Base-by-base conservation (phyloP, 37 sponge, comb jelly and placozoan genomes). In the Ephydatia muelleri region DNA sequence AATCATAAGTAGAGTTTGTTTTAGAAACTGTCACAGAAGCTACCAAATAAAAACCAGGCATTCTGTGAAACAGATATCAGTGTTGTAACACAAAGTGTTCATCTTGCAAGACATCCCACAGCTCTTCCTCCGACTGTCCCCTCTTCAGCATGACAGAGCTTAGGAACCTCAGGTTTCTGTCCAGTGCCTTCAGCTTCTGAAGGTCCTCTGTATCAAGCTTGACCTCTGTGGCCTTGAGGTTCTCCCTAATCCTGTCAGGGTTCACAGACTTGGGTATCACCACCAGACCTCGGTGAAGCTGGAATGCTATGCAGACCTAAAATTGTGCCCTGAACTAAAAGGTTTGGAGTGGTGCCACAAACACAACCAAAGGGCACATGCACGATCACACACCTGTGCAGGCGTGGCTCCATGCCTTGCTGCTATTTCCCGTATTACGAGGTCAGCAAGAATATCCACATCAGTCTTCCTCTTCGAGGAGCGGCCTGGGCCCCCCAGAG, bases 261-360 rank as follows among this genome's bases (percentile, higher is more conserved):
- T 49, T 97, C 40, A 89, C 90, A 37, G 95, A 89, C 83, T 97
- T 97, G 69, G 97, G 90, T 43, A 94, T 89, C 38, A 91, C 93
- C 25, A 92, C 84, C 70, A 78, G 28, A 0, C 95, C 95, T 64
- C 74, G 80, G 67, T 89, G 90, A 14, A 91, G 92, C 29, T 19
- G 72, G 69, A 91, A 95, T 0, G 95, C 77, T 9, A 95, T 91
- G 79, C 86, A 86, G 2, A 86, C 68, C 86, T 85, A 34, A 0
- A 85, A 3, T 23, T 0, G 28, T 31, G 35, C 11, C 40, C 68
- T 43, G 21, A 64, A 64, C 66, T 9, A 78, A 39, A 5, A 49
- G 27, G 3, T 43, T 33, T 13, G 8, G 8, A n/a, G 33, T 49
- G 8, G 64, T 57, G 2, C 12, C 26, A 35, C 29, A 5, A 31